Percentiles rank a stretch among this genome's conserved stretches.
Conservation (phyloP, 2,113 vertebrate genomes). For the Lontra canadensis region DNA sequence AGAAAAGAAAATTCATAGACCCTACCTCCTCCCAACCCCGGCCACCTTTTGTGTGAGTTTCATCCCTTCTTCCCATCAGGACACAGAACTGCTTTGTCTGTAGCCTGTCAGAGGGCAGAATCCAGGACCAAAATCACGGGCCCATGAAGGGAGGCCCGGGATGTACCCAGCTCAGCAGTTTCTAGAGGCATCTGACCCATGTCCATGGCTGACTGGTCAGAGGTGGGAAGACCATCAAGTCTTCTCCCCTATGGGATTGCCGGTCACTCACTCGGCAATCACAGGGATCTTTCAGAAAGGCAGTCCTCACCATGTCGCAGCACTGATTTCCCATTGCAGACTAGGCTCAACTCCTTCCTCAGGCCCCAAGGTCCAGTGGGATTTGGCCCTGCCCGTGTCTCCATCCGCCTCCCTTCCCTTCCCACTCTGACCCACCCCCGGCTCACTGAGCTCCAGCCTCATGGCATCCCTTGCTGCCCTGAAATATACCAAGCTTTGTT, state of each 20-base stretch:
- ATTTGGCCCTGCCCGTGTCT: neutral
- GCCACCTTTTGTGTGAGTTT: neutral
- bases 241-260: neutral
- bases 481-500: neutral
- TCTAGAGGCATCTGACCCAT: neutral
- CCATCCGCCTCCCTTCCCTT: neutral
- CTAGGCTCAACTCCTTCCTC: neutral
- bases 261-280: neutral
- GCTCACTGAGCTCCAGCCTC: neutral
- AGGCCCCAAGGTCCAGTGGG: neutral
- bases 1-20: neutral
- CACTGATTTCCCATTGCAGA: neutral
- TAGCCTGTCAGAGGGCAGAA: neutral
- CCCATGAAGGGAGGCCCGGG: neutral
- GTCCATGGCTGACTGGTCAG: neutral
- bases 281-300: neutral
- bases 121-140: too few species aligned
- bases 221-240: too few species aligned
- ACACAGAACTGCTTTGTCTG: neutral
- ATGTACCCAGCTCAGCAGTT: neutral
- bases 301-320: fast-evolving
- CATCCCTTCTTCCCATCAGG: fast-evolving
- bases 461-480: neutral
- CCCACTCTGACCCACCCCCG: neutral
- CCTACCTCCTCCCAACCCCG: too few species aligned